phyloP scores from a whole-genome alignment of 2,113 vertebrate genomes.

The Seriola aureovittata region DNA sequence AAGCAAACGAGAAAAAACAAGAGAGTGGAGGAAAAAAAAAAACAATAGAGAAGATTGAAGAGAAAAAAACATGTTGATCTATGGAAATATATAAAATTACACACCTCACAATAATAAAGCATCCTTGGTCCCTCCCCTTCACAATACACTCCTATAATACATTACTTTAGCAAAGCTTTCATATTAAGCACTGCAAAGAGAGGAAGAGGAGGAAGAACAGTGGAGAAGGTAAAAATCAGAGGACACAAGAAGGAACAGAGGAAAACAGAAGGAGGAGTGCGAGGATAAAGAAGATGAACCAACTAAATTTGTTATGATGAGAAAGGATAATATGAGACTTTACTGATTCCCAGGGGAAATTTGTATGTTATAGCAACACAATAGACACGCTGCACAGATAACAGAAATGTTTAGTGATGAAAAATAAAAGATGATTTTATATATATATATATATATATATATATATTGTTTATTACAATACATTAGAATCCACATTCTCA shows the following conservation, averaged over 20 bases:
- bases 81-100: background rate
- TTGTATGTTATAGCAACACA: too few relatives aligned
- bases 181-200: background rate
- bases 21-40: background rate
- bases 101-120: background rate
- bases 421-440: too few relatives aligned
- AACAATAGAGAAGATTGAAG: background rate
- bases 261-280: background rate
- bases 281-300: too few relatives aligned
- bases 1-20: background rate
- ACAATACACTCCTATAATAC: background rate
- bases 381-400: too few relatives aligned
- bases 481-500: too few relatives aligned
- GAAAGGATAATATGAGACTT: too few relatives aligned
- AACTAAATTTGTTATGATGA: too few relatives aligned
- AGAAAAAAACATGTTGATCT: background rate
- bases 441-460: too few relatives aligned
- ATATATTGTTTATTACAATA: too few relatives aligned
- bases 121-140: background rate
- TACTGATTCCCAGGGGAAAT: too few relatives aligned
- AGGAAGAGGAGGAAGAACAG: background rate
- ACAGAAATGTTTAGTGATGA: too few relatives aligned
- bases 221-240: background rate
- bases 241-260: background rate
- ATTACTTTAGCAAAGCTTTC: background rate